Evolutionary conservation across 2,797 vertebrate species (phyloP).

Genomic region (Holocentrus rufus): DNA sequence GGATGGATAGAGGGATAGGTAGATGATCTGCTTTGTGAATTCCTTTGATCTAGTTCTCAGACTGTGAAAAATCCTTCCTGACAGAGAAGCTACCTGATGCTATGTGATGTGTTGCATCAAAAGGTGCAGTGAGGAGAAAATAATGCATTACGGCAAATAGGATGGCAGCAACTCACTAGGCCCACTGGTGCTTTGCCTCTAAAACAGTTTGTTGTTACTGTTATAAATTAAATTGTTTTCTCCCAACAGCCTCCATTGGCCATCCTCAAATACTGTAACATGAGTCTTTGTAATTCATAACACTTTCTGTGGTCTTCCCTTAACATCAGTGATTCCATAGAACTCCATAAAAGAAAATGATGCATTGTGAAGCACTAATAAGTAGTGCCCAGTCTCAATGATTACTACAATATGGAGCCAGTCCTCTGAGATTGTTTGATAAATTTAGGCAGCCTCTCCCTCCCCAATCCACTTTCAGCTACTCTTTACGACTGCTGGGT

Average conservation of each 20-base stretch:
- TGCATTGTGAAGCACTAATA: conserved; percentile 9
- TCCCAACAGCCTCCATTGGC: neutral
- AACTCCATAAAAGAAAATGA: neutral
- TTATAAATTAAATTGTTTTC: conserved; percentile 17
- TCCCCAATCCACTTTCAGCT: conserved; percentile 45
- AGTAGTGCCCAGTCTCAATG: conserved; percentile 3
- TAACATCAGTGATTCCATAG: conserved; percentile 8
- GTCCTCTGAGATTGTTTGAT: conserved; percentile 51
- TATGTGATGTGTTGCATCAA: conserved; percentile 16
- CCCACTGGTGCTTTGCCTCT: neutral
- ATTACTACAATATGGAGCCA: conserved; percentile 5
- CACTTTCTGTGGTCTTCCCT: neutral
- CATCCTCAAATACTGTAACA: neutral
- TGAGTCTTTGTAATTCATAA: conserved; percentile 6
- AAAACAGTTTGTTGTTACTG: conserved; percentile 7
- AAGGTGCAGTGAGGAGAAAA: conserved; percentile 6
- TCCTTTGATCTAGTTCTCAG: neutral
- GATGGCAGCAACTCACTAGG: neutral
- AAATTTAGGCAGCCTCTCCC: conserved; percentile 53
- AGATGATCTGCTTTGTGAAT: conserved; percentile 23
- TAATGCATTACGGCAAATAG: conserved; percentile 13
- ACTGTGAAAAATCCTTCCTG: neutral
- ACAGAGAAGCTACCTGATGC: neutral
- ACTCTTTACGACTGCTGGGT: conserved; percentile 29
- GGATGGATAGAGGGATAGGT: neutral